A percentile compares a stretch with the other conserved stretches of the same genome.
Evolutionary conservation across 2,113 vertebrate species (phyloP).

Genomic region (Corythornis vintsioides): DNA sequence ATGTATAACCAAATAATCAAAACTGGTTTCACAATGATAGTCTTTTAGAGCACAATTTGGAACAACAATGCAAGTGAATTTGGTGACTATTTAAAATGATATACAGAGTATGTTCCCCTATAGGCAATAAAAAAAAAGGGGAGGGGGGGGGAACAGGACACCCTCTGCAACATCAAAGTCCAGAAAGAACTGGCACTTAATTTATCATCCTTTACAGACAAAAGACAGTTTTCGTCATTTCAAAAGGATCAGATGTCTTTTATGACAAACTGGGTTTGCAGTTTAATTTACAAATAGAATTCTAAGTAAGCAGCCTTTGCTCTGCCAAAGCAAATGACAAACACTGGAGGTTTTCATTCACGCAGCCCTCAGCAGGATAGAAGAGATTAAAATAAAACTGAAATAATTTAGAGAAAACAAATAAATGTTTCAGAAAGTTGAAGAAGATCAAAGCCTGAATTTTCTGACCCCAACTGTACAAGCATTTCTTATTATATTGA

Average conservation of each 20-base stretch:
- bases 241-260: conserved; percentile 90
- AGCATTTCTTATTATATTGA: conserved; percentile 93
- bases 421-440: conserved; percentile 88
- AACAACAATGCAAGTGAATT: conserved; percentile 60
- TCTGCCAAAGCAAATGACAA: conserved; percentile 78
- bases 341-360: conserved; percentile 76
- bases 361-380: conserved; percentile 75
- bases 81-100: conserved; percentile 82
- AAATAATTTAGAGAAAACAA: conserved; percentile 85
- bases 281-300: conserved; percentile 92
- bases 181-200: conserved; percentile 86
- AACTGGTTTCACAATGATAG: neutral
- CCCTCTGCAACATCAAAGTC: conserved; percentile 88
- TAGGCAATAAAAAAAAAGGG: conserved; percentile 62
- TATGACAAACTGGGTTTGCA: conserved; percentile 89
- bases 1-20: conserved; percentile 7
- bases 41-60: neutral
- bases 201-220: conserved; percentile 93
- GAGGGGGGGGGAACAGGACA: neutral
- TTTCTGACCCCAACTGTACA: conserved; percentile 89
- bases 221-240: conserved; percentile 89
- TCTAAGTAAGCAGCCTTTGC: conserved; percentile 80
- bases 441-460: conserved; percentile 85
- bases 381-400: conserved; percentile 84
- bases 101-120: conserved; percentile 81